Evolutionary conservation across 1,140 invertebrate species (phyloP).

Genomic region (Dendrolimus kikuchii): DNA sequence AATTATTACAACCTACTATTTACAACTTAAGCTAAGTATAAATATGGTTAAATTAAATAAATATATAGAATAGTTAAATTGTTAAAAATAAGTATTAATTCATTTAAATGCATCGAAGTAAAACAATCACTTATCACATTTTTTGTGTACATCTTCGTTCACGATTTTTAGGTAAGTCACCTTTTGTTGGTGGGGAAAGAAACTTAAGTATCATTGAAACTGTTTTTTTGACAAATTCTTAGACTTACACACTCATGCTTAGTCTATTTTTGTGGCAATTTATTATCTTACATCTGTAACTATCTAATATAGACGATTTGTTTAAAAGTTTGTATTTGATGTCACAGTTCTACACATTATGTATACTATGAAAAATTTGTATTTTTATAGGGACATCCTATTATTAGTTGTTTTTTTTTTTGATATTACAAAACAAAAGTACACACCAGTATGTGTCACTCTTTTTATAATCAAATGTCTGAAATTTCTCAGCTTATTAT

Average conservation of each 20-base stretch:
- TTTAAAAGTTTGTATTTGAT: no score
- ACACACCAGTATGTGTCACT: no score
- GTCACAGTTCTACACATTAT: no score
- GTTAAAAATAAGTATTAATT: no score
- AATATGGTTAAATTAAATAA: slow-evolving; percentile 56
- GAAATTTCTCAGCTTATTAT: no score
- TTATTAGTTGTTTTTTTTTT: no score
- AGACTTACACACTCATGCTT: slow-evolving; percentile 31
- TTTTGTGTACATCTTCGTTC: slow-evolving; percentile 48
- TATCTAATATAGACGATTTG: no score
- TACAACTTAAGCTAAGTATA: slow-evolving; percentile 54
- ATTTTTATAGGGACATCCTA: no score
- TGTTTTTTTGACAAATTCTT: slow-evolving; percentile 18
- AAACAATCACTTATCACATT: slow-evolving; percentile 56
- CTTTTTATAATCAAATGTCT: no score
- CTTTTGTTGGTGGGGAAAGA: slow-evolving; percentile 30
- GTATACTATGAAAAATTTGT: no score
- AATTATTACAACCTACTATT: slow-evolving; percentile 57
- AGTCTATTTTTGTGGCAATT: slow-evolving; percentile 39
- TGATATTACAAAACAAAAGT: no score
- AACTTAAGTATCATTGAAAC: slow-evolving; percentile 1
- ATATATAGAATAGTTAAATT: slow-evolving; percentile 18
- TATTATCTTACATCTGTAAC: slow-evolving; percentile 11
- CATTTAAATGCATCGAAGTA: slow-evolving; percentile 55
- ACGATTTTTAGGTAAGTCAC: slow-evolving; percentile 18